Evolutionary conservation across 2,888 invertebrate species (phyloP).

Genomic region (Drosophila pegasa): DNA sequence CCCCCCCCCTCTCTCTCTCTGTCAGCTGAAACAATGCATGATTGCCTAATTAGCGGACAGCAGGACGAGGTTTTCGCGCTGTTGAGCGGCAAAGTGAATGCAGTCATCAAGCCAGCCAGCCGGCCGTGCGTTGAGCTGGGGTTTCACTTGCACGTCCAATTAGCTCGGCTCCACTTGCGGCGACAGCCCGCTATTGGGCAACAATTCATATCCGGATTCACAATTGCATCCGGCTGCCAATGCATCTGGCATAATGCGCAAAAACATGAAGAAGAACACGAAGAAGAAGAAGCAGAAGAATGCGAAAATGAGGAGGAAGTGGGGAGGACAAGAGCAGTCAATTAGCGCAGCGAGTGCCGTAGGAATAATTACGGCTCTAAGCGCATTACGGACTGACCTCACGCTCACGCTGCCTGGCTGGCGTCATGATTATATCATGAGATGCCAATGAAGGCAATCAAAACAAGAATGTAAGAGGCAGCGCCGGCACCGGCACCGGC

Average conservation of each 20-base stretch:
- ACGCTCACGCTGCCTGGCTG: neutral
- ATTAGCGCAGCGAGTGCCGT: conserved; percentile 42
- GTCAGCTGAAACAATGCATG: conserved; percentile 44
- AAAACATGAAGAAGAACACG: neutral
- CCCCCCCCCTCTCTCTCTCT: neutral
- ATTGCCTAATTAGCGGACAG: conserved; percentile 48
- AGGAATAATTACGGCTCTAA: conserved; percentile 37
- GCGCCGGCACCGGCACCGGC: neutral
- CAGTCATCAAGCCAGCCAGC: neutral
- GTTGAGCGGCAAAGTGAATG: conserved; percentile 2
- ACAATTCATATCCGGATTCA: conserved; percentile 29
- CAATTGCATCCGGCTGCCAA: conserved; percentile 15
- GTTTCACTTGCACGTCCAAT: conserved; percentile 20
- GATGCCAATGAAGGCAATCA: conserved; percentile 21
- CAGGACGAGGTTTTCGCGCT: neutral
- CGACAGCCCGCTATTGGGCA: conserved; percentile 18
- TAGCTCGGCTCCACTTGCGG: conserved; percentile 22
- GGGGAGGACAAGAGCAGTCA: conserved; percentile 24
- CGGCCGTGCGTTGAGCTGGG: neutral
- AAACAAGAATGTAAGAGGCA: conserved; percentile 24
- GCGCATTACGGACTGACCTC: conserved; percentile 40
- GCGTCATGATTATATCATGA: conserved; percentile 6
- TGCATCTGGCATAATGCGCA: conserved; percentile 10
- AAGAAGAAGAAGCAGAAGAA: no score
- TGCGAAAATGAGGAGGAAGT: neutral